Evolutionary conservation across 2,888 invertebrate species (phyloP), one percentile per base, ranked within the genome.

Genomic region (Candidula unifasciata): DNA sequence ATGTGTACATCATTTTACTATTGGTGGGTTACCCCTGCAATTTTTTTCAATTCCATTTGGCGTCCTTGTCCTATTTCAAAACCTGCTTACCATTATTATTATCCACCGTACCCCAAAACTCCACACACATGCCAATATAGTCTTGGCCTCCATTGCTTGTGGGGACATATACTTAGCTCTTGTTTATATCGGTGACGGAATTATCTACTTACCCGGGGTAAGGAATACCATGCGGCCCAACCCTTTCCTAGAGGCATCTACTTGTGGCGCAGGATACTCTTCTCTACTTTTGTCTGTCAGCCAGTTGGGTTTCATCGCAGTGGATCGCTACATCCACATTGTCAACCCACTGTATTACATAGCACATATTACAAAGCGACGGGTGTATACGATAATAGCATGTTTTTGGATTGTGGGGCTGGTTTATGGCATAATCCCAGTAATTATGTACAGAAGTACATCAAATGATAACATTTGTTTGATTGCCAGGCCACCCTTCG

Each of bases 291-390:
- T 80, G 30, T 80, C 80, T 21, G 24, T 52, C 13, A 30, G 3
- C 18, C 80, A 80, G 21, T 71, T 80, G 54, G 54, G 27, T 1
- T 33, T 80, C 10, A 33, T 80, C 27, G 69, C 80, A 18, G 24
- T 80, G 3, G 69, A 80, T 52, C 80, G 80, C 18, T 80, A 80
- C 54, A 69, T 80, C 44, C 71, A 69, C 71, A 80, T 80, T 35
- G 52, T 16, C 13, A 33, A 71, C 30, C 80, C 80, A 16, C 71
- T 66, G 44, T 68, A 44, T 16, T 80, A 80, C 35, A 57, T 69
- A 0, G 52, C 0, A 52, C 18, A n/a, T n/a, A n/a, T 71, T 0
- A 80, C 80, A 52, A 57, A 60, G n/a, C 57, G 24, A 13, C 77
- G 57, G 27, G 44, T 57, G 57, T 21, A 33, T 0, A 33, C 21